Conservation (phyloP, 2,888 invertebrate species). For the Tyria jacobaeae region DNA sequence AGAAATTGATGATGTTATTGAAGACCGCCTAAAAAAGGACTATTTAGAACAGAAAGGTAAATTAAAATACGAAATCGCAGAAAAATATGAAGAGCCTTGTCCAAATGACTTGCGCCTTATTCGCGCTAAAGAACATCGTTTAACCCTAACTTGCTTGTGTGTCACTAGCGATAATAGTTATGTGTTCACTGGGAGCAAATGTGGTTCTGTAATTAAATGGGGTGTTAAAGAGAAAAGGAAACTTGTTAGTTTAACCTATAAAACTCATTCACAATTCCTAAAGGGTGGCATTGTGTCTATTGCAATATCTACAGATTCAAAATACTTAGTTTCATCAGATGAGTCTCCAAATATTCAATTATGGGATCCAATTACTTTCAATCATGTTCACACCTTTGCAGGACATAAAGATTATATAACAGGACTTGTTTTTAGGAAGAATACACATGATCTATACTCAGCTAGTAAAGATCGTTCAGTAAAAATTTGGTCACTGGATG, state of each 20-base stretch:
- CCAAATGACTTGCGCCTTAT: constrained; percentile 81
- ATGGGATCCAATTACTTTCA: constrained; percentile 93
- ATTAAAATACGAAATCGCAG: constrained; percentile 91
- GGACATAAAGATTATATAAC: constrained; percentile 92
- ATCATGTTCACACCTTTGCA: constrained; percentile 92
- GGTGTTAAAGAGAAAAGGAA: constrained; percentile 88
- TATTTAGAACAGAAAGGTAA: constrained; percentile 95
- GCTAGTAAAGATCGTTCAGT: constrained; percentile 92
- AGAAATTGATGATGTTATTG: constrained; percentile 88
- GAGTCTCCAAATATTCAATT: constrained; percentile 90
- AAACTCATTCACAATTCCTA: constrained; percentile 71
- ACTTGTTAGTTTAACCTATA: constrained; percentile 84
- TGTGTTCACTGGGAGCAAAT: constrained; percentile 95
- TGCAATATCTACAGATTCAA: constrained; percentile 92
- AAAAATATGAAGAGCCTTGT: constrained; percentile 71
- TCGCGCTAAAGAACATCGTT: constrained; percentile 92
- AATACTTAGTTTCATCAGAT: constrained; percentile 90
- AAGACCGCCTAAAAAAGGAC: constrained; percentile 93
- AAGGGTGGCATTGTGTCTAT: constrained; percentile 88
- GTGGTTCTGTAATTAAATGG: constrained; percentile 96
- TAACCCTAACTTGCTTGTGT: constrained; percentile 93
- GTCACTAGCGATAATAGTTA: constrained; percentile 90
- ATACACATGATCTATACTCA: constrained; percentile 94
- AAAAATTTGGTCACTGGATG: constrained; percentile 98
- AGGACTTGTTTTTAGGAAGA: constrained; percentile 94